Base-by-base conservation (phyloP, 2,797 vertebrate genomes). In the Phrynocephalus vlangalii region DNA sequence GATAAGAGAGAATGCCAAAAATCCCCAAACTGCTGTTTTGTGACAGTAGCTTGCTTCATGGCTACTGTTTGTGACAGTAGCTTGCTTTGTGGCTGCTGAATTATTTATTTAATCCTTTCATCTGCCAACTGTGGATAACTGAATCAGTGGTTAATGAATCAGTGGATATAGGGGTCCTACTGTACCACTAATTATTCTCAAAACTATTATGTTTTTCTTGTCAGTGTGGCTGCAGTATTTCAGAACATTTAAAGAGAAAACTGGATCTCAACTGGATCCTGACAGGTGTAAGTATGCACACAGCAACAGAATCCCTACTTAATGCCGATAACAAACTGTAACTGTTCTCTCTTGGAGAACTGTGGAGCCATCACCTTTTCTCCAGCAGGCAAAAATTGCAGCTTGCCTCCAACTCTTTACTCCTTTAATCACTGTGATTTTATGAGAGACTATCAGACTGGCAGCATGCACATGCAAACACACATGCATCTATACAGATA, bases 231-330 rank as follows among this genome's bases (percentile, higher is more conserved):
- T 75, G 30, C 6, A 80, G 5, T 38, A n/a, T 24, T 11, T 33
- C 3, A 44, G 5, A 84, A 84, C 48, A 38, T 44, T 5, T 76
- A 20, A n/a, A 66, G 7, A 20, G 26, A 26, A n/a, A 2, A 11
- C 24, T 44, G 15, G 38, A 11, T 84, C 13, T 38, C 5, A 11
- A 38, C 9, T 28, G 28, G 13, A 38, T 44, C 38, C 72, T 22
- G 56, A 68, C 63, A 22, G 15, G 0, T 0, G 1, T 30, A 77
- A 16, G 84, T 48, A 88, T 20, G 84, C 38, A 67, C 5, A 28
- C 0, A 0, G 15, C 2, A 2, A 2, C 2, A 20, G 68, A 56
- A 50, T 38, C 70, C 70, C 86, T 86, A 33, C 63, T 38, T 16
- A 3, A 56, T 0, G 30, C 68, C 28, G 79, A 66, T 10, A 86